Evolutionary conservation across 2,113 vertebrate genomes (phyloP), one percentile per base, ranked within the genome.

Genomic region (Chascanopsetta lugubris): DNA sequence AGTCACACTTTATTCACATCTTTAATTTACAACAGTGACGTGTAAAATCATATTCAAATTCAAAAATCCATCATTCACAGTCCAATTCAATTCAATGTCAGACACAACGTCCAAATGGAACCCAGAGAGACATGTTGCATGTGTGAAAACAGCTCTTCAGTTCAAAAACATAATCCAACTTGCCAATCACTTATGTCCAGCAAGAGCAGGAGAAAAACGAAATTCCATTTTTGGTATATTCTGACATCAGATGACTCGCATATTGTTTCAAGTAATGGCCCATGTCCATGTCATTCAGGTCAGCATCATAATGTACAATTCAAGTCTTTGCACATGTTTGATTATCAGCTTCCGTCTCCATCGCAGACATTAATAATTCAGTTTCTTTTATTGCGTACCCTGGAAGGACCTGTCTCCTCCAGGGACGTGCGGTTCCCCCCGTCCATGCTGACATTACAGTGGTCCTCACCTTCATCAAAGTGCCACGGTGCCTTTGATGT

Each of bases 401-500:
- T 69, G 34, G 25, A 76, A 57, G 60, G 34, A 56, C 50, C 34
- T 32, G 27, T 29, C 12, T 59, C 59, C 42, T 79, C 48, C 43
- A 18, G 58, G 26, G 38, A 63, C 22, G 43, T 1, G 10, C 70
- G 6, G 32, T 54, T 34, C 58, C 18, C n/a, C 26, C 34, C 26
- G 43, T 48, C 61, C 30, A 18, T 25, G 64, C 49, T 32, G 66
- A 79, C 62, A 75, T 79, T n/a, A 18, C 12, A 57, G 47, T 63
- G 56, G 60, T 72, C 69, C 61, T 75, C 72, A 75, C 69, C 76
- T 79, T 48, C 36, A 69, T 80, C 74, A 80, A 72, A 73, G 72
- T 27, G 1, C 18, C 8, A 8, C 27, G 0, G 21, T 13, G 24
- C 48, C 69, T 85, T 71, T 75, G 70, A 83, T 66, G 77, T 75